Evolutionary conservation across 2,797 vertebrate species (phyloP).

Genomic region (Thalassophryne amazonica): DNA sequence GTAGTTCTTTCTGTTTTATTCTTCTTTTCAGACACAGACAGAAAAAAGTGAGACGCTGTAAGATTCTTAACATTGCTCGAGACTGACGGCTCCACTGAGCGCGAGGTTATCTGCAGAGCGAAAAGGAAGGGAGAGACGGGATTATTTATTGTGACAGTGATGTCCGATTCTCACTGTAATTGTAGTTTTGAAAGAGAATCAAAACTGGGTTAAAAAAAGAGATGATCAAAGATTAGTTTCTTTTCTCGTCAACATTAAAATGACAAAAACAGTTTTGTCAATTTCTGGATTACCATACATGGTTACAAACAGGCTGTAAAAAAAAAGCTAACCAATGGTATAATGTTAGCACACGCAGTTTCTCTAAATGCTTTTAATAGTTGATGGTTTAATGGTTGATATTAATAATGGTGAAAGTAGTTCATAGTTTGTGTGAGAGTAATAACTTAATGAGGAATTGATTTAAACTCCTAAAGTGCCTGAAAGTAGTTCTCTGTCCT

Average conservation of each 20-base stretch:
- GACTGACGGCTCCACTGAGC: neutral
- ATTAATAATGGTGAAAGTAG: no score
- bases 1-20: neutral
- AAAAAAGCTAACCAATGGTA: no score
- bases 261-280: neutral
- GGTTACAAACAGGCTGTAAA: no score
- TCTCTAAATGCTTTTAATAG: no score
- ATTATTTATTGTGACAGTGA: conserved; percentile 15
- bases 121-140: neutral
- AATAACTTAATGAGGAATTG: no score
- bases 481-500: no score
- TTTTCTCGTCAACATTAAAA: no score
- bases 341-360: no score
- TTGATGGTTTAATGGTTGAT: no score
- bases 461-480: no score
- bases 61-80: conserved; percentile 5
- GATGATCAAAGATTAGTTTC: neutral
- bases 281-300: neutral
- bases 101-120: conserved; percentile 27
- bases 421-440: no score
- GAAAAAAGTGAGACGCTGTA: conserved; percentile 3
- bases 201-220: neutral
- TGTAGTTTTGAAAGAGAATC: neutral
- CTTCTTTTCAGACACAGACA: conserved; percentile 1
- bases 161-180: conserved; percentile 4